Conservation (phyloP, 2,888 invertebrate genomes). For the Ceramica pisi region DNA sequence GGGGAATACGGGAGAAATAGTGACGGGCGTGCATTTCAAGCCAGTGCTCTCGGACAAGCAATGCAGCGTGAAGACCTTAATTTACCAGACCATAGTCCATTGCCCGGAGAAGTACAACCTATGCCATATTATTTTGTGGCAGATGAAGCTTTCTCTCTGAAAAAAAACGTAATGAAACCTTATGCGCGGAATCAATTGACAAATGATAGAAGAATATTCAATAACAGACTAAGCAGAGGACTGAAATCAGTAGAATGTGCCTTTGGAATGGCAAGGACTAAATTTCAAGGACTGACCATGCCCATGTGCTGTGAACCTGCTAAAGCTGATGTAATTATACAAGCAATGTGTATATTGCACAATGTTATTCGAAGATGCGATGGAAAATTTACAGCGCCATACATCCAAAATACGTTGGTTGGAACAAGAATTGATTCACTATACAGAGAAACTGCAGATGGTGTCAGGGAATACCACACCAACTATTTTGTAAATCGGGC, state of each 20-base stretch:
- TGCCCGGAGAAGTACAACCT: constrained; percentile 51
- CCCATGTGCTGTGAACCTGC: constrained; percentile 42
- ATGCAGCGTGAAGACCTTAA: constrained; percentile 44
- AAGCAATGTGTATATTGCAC: constrained; percentile 53
- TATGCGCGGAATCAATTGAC: constrained; percentile 42
- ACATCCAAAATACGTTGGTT: constrained; percentile 48
- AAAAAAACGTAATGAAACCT: constrained; percentile 44
- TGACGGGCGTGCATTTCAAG: constrained; percentile 62
- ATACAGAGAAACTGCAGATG: constrained; percentile 45
- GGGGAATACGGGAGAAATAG: constrained; percentile 65
- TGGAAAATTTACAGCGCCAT: too few relatives aligned
- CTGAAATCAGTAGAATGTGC: constrained; percentile 52
- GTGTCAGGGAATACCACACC: constrained; percentile 58
- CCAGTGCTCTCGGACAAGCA: constrained; percentile 54
- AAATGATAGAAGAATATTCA: constrained; percentile 43
- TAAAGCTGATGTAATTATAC: constrained; percentile 45
- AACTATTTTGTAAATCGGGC: constrained; percentile 51
- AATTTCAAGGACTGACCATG: constrained; percentile 39
- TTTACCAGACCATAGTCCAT: constrained; percentile 51
- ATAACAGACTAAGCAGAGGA: constrained; percentile 42
- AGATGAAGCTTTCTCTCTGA: constrained; percentile 58
- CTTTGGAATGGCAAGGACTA: constrained; percentile 38
- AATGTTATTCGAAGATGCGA: constrained; percentile 54
- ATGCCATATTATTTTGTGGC: constrained; percentile 58
- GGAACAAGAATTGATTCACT: constrained; percentile 50